A percentile compares a stretch with the other conserved stretches of the same genome.
Evolutionary conservation across 2,113 vertebrate species (phyloP).

Genomic region (Pan paniscus): DNA sequence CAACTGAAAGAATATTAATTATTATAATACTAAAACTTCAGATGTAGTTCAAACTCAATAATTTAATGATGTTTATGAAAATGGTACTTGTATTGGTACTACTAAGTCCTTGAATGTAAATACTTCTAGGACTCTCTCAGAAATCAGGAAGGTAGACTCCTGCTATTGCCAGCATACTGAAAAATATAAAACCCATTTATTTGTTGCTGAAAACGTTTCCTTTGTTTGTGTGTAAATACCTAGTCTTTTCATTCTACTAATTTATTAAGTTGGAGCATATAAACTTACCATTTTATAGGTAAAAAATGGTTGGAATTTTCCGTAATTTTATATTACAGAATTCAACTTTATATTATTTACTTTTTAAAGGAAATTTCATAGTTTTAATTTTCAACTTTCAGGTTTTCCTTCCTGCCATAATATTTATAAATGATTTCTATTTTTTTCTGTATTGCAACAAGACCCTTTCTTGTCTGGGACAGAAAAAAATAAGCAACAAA

Average conservation of each 20-base stretch:
- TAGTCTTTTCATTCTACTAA: conserved; percentile 17
- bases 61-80: neutral
- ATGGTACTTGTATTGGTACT: neutral
- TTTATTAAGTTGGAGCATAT: neutral
- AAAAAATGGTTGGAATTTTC: neutral
- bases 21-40: too few relatives aligned
- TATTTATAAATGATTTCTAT: neutral
- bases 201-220: neutral
- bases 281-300: conserved; percentile 19
- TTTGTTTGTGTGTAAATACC: neutral
- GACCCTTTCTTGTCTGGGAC: neutral
- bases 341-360: neutral
- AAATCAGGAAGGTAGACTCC: neutral
- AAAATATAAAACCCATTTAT: neutral
- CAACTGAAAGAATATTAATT: neutral
- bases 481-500: neutral
- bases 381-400: neutral
- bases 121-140: neutral
- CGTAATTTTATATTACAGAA: neutral
- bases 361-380: conserved; percentile 20
- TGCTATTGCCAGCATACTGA: neutral
- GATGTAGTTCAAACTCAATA: neutral
- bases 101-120: neutral
- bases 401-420: neutral
- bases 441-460: neutral